Evolutionary conservation across 2,888 invertebrate genomes (phyloP).

Genomic region (Phanerotoma sp.): DNA sequence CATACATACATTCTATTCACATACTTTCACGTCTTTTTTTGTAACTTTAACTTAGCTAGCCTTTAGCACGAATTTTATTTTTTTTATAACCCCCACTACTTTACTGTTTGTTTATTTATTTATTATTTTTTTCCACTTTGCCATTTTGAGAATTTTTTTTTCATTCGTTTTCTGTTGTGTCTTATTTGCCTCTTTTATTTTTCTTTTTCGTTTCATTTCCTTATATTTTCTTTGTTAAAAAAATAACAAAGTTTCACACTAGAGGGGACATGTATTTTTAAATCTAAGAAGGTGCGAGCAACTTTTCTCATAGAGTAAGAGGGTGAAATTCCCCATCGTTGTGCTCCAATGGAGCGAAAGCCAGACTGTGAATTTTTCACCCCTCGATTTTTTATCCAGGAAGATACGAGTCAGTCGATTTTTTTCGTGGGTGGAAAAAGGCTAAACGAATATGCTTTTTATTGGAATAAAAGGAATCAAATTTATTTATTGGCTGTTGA

Average conservation of each 20-base stretch:
- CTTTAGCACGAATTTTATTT: not conserved
- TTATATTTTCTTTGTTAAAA: not conserved
- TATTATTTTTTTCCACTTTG: not conserved
- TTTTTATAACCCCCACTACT: not conserved
- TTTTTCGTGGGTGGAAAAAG: not conserved
- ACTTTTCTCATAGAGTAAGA: conserved; percentile 9
- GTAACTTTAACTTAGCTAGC: not conserved
- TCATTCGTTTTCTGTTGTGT: too few relatives aligned
- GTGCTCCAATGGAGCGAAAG: conserved; percentile 7
- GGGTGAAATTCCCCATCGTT: not conserved
- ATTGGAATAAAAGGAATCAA: too few relatives aligned
- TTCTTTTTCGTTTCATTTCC: not conserved
- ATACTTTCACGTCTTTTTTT: not conserved
- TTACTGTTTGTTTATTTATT: not conserved
- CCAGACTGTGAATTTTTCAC: conserved; percentile 3
- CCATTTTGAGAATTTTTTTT: too few relatives aligned
- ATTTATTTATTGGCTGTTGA: too few relatives aligned
- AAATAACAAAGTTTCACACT: conserved; percentile 6
- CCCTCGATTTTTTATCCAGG: not conserved
- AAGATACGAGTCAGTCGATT: not conserved
- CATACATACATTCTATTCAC: conserved; percentile 7
- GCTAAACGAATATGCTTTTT: too few relatives aligned
- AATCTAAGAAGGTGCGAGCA: conserved; percentile 14
- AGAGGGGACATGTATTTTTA: conserved; percentile 9
- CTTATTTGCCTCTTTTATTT: not conserved